Base-by-base conservation (phyloP, 2,113 vertebrate species). In the Lepus americanus region DNA sequence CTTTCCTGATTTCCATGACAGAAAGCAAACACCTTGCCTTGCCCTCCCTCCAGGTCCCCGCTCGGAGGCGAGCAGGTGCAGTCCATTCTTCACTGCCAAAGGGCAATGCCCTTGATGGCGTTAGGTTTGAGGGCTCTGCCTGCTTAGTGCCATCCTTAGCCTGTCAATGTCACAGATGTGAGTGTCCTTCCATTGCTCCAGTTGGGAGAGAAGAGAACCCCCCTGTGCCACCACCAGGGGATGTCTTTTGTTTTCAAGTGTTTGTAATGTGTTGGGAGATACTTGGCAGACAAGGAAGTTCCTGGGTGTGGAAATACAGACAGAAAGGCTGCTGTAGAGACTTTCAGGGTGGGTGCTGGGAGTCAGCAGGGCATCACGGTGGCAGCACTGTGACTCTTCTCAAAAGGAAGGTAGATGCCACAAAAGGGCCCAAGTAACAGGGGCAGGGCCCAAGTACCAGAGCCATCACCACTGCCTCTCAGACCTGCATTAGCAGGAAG, bases 1-100 rank as follows among this genome's bases (percentile, higher is more conserved):
- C 7, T 79, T 67, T 51, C 27, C n/a, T 49, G 44, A 36, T 97
- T 95, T 90, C 67, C 9, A 6, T 89, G 76, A 55, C 16, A 94
- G 77, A 69, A 36, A 51, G 5, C 23, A 20, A 72, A 72, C 44
- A 76, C 64, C 31, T 69, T n/a, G 33, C 74, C 20, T 25, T 85
- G 44, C 23, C 69, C 80, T 95, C 89, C 17, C 82, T 78, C 33
- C n/a, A 25, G 59, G 76, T 76, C 66, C 36, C 10, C n/a, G 33
- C 29, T 82, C 49, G 10, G 27, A 84, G 9, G 66, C 5, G 55
- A 53, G 16, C 53, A 53, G 7, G 70, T 8, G 23, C 74, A 19
- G 33, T 25, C 53, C 66, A 39, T 85, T 89, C 49, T 27, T 79
- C 73, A 13, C 73, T 19, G 20, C 87, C 74, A 10, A 59, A 59